Conservation (phyloP, 2,797 vertebrate genomes). For the Myoxocephalus aenaeus region DNA sequence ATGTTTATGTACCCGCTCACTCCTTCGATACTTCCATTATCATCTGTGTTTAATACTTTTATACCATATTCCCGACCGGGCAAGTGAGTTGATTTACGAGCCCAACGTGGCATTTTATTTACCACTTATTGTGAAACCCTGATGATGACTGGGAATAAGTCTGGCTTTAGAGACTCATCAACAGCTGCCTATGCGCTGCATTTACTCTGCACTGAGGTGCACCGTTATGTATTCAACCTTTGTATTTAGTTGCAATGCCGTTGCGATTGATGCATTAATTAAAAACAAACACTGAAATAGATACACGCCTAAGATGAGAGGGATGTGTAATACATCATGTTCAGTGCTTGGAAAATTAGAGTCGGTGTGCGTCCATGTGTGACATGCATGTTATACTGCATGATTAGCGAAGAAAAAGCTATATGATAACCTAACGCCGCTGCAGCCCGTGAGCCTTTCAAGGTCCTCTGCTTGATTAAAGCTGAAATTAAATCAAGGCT, state of each 20-base stretch:
- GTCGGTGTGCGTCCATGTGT: conserved; percentile 3
- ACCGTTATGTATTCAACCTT: not conserved
- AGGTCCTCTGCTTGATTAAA: conserved; percentile 81
- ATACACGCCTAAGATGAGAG: not conserved
- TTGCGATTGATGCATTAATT: conserved; percentile 8
- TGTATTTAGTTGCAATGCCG: not conserved
- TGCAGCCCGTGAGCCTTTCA: conserved; percentile 60
- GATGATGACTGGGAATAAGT: not conserved
- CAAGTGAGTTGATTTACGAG: not conserved
- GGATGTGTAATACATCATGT: not conserved
- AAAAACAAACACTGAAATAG: conserved; percentile 19
- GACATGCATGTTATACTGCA: conserved; percentile 44
- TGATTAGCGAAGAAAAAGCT: conserved; percentile 57
- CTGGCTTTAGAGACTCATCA: not conserved
- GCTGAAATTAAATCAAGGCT: conserved; percentile 81
- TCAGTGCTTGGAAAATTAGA: conserved; percentile 2
- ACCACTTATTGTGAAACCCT: not conserved
- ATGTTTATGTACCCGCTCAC: not conserved
- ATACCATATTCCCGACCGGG: not conserved
- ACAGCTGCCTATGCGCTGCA: conserved; percentile 1
- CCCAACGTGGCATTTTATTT: not conserved
- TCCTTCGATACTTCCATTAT: not conserved
- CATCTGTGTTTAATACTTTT: not conserved
- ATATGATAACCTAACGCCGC: conserved; percentile 51
- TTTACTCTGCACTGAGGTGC: not conserved